Conservation (phyloP, 2,888 invertebrate genomes). For the Abrostola tripartita region DNA sequence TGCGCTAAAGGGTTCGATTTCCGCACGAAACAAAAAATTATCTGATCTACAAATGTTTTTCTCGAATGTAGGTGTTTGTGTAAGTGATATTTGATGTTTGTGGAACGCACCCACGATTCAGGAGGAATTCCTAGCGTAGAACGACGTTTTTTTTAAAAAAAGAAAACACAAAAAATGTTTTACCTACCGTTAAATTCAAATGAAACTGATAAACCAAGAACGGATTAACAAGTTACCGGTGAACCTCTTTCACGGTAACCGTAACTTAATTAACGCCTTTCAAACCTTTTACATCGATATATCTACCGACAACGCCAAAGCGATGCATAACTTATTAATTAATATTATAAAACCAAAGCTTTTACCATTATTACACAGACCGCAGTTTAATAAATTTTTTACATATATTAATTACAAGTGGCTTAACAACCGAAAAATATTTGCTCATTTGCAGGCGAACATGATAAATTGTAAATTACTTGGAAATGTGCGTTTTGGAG, state of each 20-base stretch:
- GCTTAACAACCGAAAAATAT: constrained; percentile 84
- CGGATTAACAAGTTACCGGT: not conserved
- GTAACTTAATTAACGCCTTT: constrained; percentile 25
- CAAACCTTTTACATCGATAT: constrained; percentile 7
- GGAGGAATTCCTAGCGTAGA: too few relatives aligned
- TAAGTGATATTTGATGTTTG: too few relatives aligned
- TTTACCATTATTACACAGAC: constrained; percentile 65
- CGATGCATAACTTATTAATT: constrained; percentile 37
- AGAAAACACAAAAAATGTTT: too few relatives aligned
- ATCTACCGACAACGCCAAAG: constrained; percentile 5
- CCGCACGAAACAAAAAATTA: too few relatives aligned
- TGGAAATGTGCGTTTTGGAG: constrained; percentile 82
- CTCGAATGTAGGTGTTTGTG: too few relatives aligned
- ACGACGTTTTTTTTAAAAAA: too few relatives aligned
- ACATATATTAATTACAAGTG: constrained; percentile 84
- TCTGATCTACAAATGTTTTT: too few relatives aligned
- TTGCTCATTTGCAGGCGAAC: constrained; percentile 85
- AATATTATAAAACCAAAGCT: constrained; percentile 62
- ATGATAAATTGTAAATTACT: constrained; percentile 88
- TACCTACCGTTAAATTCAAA: constrained; percentile 8
- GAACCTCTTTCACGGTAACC: not conserved
- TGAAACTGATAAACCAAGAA: constrained; percentile 9
- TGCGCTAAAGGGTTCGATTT: too few relatives aligned
- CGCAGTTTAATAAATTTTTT: constrained; percentile 77
- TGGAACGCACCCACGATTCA: too few relatives aligned